Evolutionary conservation across 35 echinoderm and acorn worm species (phyloP), one percentile per base, ranked within the genome.

Genomic region (Heliocidaris erythrogramma): DNA sequence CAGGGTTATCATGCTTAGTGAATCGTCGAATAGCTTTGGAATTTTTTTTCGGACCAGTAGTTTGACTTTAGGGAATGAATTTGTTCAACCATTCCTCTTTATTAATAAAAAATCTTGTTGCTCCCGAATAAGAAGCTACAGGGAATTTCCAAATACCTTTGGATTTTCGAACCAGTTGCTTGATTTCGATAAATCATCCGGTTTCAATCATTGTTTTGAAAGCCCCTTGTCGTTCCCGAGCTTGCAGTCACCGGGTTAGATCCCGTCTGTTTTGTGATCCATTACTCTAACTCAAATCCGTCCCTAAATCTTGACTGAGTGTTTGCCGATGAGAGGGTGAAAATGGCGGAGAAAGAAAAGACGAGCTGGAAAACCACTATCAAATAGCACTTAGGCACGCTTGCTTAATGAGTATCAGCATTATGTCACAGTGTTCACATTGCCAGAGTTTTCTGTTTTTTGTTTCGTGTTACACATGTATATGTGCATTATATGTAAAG

Each of bases 341-440:
- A 78, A 21, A n/a, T 78, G 65, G 4, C 21, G 21, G 31, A 89
- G 87, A 89, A 47, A 47, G 47, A 89, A 89, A 89, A 89, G 87
- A 27, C 31, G 87, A 7, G 4, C 31, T 32, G 87, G 87, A 89
- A 89, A 89, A 47, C 24, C 87, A 89, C 47, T 32, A 89, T 47
- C 87, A 89, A 47, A 89, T 89, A 89, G 12, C 87, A 89, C 87
- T 89, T 89, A 89, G 87, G 87, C 87, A 89, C 87, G 87, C 31
- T 47, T 48, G 31, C 87, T 47, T 89, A 89, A 89, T 89, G 87
- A 89, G 31, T 35, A 89, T 48, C 87, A 89, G 24, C 27, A 78
- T 78, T 78, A 56, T 56, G 52, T 13, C 14, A 14, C 52, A 10
- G 52, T 10, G 52, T 56, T 56, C 52, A 56, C 52, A 56, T 56